These are phyloP conservation scores for Akabosia matsudoensis DNA, from an alignment of 1,140 invertebrate species.

Conservation along the genomic window DNA sequence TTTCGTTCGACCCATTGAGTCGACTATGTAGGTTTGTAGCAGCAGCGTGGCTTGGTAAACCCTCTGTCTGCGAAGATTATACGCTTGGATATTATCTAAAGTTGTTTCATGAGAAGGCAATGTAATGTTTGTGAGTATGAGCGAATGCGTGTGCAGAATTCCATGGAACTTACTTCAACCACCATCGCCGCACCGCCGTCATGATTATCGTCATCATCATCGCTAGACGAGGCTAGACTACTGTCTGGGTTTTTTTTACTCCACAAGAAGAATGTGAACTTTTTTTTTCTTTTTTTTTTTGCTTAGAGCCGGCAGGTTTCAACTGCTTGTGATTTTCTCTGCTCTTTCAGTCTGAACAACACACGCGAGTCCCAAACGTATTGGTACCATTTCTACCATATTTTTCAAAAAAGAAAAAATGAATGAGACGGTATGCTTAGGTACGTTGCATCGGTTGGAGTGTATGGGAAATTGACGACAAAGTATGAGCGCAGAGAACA, in stretches of 20 bases:
- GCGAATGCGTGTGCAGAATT: not conserved
- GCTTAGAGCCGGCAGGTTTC: too few relatives aligned
- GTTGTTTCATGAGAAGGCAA: not conserved
- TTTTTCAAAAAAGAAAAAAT: not conserved
- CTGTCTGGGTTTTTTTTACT: constrained; percentile 8
- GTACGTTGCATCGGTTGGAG: too few relatives aligned
- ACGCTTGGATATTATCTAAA: not conserved
- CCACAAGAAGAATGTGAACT: not conserved
- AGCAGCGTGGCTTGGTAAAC: too few relatives aligned
- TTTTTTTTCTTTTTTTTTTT: too few relatives aligned
- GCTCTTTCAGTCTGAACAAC: not conserved
- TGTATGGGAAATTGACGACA: too few relatives aligned
- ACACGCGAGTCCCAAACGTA: not conserved
- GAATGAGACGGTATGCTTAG: not conserved
- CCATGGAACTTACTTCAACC: not conserved
- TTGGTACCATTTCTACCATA: not conserved
- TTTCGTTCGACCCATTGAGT: too few relatives aligned
- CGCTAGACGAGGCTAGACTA: not conserved
- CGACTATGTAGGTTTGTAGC: too few relatives aligned
- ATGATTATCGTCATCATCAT: not conserved
- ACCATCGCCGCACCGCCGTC: not conserved
- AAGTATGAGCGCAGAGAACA: too few relatives aligned
- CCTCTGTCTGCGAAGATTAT: too few relatives aligned
- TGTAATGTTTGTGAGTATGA: not conserved
- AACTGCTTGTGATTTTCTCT: too few relatives aligned